Conservation (phyloP, 2,888 invertebrate species). For the Scaptodrosophila latifasciaeformis region DNA sequence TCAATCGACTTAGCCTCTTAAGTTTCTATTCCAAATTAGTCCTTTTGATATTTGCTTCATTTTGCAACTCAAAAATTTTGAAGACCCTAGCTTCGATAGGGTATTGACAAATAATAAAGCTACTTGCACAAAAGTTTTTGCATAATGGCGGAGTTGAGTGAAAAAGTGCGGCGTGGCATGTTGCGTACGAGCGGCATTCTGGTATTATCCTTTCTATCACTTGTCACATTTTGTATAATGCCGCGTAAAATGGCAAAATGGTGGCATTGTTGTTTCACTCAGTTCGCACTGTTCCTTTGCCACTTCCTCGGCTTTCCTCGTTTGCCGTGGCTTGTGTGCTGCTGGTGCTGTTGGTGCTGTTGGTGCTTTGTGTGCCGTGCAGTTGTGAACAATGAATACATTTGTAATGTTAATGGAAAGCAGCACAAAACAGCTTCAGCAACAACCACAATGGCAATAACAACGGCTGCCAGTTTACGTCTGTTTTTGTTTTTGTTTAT, state of each 20-base stretch:
- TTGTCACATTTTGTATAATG: constrained; percentile 63
- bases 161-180: not conserved
- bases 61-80: no score
- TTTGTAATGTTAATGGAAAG: constrained; percentile 54
- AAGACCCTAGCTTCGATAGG: no score
- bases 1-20: no score
- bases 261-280: constrained; percentile 20
- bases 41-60: no score
- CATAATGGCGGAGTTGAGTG: constrained; percentile 29
- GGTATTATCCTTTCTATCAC: constrained; percentile 65
- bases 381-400: constrained; percentile 47
- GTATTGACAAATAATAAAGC: constrained; percentile 52
- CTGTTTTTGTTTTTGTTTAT: constrained; percentile 52
- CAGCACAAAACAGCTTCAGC: constrained; percentile 22
- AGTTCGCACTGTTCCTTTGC: no score
- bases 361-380: constrained; percentile 13
- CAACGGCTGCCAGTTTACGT: constrained; percentile 31
- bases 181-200: constrained; percentile 27
- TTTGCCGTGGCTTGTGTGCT: not conserved
- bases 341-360: constrained; percentile 9
- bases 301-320: no score
- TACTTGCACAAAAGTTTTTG: constrained; percentile 46
- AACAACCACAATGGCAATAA: constrained; percentile 26
- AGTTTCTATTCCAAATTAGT: no score
- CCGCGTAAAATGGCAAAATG: constrained; percentile 49